phyloP scores from a whole-genome alignment of 2,113 vertebrate genomes.

The Sylvia atricapilla region DNA sequence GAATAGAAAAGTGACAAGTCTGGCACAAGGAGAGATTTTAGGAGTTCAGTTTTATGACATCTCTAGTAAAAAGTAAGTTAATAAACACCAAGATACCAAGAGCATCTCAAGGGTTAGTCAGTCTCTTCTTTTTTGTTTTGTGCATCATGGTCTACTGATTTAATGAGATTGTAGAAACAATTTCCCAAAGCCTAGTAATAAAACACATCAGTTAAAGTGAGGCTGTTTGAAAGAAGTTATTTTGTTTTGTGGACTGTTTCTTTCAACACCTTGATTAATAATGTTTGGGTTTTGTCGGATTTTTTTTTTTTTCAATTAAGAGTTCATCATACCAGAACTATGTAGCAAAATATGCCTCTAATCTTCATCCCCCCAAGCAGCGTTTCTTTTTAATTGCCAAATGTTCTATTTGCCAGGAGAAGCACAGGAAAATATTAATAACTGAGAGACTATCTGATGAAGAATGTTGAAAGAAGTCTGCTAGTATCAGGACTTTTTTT shows the following conservation, averaged over 20 bases:
- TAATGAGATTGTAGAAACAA: neutral
- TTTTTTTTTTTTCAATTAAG: neutral
- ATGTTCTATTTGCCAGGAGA: neutral
- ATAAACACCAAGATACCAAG: neutral
- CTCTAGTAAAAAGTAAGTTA: neutral
- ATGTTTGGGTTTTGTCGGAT: neutral
- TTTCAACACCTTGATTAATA: conserved; percentile 39
- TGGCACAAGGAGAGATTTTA: neutral
- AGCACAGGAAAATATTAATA: neutral
- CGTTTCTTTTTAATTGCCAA: conserved; percentile 1
- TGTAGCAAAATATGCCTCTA: neutral
- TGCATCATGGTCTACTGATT: neutral
- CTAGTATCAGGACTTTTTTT: neutral
- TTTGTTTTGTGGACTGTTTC: neutral
- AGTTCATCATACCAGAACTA: neutral
- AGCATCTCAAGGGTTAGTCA: neutral
- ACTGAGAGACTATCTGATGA: neutral
- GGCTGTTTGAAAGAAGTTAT: neutral
- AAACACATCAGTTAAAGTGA: neutral
- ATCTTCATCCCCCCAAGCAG: neutral
- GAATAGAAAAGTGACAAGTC: neutral
- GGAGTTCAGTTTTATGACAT: neutral
- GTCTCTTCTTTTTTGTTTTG: neutral
- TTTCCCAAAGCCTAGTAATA: neutral
- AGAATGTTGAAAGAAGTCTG: neutral